Base-by-base conservation (phyloP, 2,113 vertebrate species). In the Neofelis nebulosa region DNA sequence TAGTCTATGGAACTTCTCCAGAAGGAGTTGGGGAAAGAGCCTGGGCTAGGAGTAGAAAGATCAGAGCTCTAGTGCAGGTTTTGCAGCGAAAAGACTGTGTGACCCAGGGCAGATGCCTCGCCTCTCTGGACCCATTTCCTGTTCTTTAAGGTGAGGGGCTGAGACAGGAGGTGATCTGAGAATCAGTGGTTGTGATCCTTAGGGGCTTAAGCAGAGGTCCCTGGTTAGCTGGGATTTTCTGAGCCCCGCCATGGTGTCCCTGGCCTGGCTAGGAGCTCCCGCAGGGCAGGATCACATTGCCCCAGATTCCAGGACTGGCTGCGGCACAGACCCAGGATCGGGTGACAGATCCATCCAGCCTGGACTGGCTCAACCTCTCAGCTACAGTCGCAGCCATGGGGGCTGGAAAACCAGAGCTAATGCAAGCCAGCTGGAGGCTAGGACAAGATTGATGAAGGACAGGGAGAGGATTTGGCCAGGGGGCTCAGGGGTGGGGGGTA, bases 341-440 rank as follows among this genome's bases (percentile, higher is more conserved):
- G 98, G 99, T 99, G 99, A 99, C 99, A 99, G 99, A 99, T 99
- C 98, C 98, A 98, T 99, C 98, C 99, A 99, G 99, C 99, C 99
- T 99, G 99, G 98, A 98, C 98, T 19, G 96, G 98, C 96, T 98
- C 97, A 98, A 85, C 55, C 94, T 86, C 91, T 94, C 50, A 78
- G 98, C 98, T 98, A 98, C 98, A 99, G 99, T 98, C 96, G 0
- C 93, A 93, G 84, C 98, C 97, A 86, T 99, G 98, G 97, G 97
- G 97, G 98, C 98, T 98, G 98, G 98, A 99, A 99, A 99, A 99
- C 98, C 99, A 99, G 98, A 99, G 99, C 99, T 99, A 99, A 99
- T 99, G 98, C 98, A 98, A 99, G 99, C 99, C 99, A 99, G 99
- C 99, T 99, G 99, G 98, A 99, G 97, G 98, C 98, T 92, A 98